phyloP scores from a whole-genome alignment of 2,797 vertebrate genomes.

The Brachyalestes nurse region DNA sequence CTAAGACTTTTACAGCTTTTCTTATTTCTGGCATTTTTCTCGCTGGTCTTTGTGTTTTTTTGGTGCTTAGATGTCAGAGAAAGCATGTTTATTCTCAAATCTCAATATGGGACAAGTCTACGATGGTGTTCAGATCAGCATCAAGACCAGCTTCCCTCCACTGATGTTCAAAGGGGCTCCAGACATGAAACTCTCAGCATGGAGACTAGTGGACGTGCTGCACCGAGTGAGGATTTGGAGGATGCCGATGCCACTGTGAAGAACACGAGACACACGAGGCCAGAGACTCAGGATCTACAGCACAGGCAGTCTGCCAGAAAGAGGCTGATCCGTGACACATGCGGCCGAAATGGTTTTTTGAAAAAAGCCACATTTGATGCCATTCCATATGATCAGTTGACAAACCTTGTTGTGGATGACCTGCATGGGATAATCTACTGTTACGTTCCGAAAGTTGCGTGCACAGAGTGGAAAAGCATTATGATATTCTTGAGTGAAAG shows the following conservation, averaged over 20 bases:
- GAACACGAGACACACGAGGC: not conserved
- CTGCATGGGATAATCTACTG: constrained; percentile 91
- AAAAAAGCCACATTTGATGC: constrained; percentile 87
- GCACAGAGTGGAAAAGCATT: constrained; percentile 95
- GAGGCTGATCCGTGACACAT: not conserved
- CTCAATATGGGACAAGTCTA: not conserved
- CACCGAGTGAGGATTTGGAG: not conserved
- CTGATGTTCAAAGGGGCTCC: not conserved
- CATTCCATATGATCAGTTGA: constrained; percentile 88
- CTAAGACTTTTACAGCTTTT: not conserved
- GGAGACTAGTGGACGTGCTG: not conserved
- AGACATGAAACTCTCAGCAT: not conserved
- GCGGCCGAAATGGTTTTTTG: constrained; percentile 45
- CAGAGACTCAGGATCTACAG: not conserved
- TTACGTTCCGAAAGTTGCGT: constrained; percentile 67
- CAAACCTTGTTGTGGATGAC: constrained; percentile 94
- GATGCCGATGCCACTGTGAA: not conserved
- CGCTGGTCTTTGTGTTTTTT: not conserved
- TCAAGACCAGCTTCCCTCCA: not conserved
- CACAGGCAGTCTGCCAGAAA: constrained; percentile 2
- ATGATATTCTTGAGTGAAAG: constrained; percentile 92
- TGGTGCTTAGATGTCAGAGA: not conserved
- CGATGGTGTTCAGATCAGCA: not conserved
- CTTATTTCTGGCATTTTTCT: not conserved
- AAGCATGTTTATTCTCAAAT: not conserved